Percentiles rank a stretch among this genome's conserved stretches.
phyloP scores from a whole-genome alignment of 2,113 vertebrate species.

The Ivindomyrus marchei region DNA sequence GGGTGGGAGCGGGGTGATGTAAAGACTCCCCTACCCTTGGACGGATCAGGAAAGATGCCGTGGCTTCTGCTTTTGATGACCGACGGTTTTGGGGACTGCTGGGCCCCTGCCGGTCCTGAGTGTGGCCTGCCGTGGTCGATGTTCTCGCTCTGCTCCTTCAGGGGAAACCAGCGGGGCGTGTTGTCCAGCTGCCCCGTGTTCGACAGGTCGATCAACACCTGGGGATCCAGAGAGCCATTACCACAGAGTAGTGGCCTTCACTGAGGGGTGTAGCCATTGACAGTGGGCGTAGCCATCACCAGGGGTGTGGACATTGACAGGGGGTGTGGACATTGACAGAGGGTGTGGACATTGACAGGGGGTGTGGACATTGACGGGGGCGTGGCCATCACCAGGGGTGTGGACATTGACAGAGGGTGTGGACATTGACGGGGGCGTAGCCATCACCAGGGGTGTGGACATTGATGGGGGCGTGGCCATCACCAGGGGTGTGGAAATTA shows the following conservation, averaged over 20 bases:
- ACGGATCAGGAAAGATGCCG: conserved; percentile 92
- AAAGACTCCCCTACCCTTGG: conserved; percentile 75
- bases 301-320: no score
- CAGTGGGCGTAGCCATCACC: no score
- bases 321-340: not conserved
- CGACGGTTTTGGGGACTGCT: conserved; percentile 84
- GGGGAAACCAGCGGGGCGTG: conserved; percentile 82
- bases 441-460: no score
- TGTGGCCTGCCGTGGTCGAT: conserved; percentile 80
- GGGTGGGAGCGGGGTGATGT: not conserved
- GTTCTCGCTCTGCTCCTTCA: conserved; percentile 91
- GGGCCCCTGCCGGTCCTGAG: conserved; percentile 68
- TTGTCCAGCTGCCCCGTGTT: conserved; percentile 85
- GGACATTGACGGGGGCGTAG: no score
- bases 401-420: not conserved
- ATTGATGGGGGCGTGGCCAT: no score
- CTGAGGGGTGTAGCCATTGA: no score
- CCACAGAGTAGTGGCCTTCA: no score
- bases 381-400: not conserved
- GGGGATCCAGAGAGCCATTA: conserved; percentile 23
- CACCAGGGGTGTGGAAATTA: not conserved
- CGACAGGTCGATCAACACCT: conserved; percentile 93
- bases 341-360: not conserved
- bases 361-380: fast-evolving
- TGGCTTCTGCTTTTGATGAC: conserved; percentile 98